Percentiles rank a stretch among this genome's conserved stretches.
These are phyloP conservation scores for Tetramorium simillimum DNA, from an alignment of 1,140 invertebrate genomes.

Conservation along the genomic window DNA sequence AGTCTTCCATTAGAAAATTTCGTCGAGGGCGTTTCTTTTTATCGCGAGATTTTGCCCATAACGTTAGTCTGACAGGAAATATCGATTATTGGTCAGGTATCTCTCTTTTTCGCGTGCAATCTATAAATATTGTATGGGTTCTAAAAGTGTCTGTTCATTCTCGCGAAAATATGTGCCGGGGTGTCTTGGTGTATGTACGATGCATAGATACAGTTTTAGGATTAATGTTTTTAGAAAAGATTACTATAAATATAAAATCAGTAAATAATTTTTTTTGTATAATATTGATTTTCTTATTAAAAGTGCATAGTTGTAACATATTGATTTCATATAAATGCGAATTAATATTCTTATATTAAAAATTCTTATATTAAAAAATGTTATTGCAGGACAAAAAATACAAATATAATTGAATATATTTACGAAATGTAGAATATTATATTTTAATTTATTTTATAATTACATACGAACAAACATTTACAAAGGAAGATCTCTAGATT, in stretches of 20 bases:
- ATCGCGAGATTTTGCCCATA: constrained; percentile 28
- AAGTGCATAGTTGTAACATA: background rate
- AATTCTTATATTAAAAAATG: background rate
- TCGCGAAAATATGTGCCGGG: constrained; percentile 41
- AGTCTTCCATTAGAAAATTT: constrained; percentile 48
- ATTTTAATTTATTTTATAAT: background rate
- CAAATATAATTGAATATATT: background rate
- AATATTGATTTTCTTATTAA: constrained; percentile 6
- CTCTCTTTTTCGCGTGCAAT: constrained; percentile 47
- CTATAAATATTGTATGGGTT: constrained; percentile 55
- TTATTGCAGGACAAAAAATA: background rate
- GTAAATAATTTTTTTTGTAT: background rate
- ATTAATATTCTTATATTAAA: background rate
- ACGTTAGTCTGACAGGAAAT: constrained; percentile 23
- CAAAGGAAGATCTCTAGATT: background rate
- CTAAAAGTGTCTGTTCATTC: constrained; percentile 53
- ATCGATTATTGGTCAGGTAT: constrained; percentile 57
- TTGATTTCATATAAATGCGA: background rate
- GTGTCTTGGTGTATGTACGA: background rate
- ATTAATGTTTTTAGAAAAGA: constrained; percentile 20
- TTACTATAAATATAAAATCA: background rate
- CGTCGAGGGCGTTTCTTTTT: constrained; percentile 25
- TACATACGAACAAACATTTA: background rate
- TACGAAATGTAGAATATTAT: background rate
- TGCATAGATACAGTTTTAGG: constrained; percentile 14